Conservation (phyloP, 2,113 vertebrate genomes). For the Dipodomys merriami region DNA sequence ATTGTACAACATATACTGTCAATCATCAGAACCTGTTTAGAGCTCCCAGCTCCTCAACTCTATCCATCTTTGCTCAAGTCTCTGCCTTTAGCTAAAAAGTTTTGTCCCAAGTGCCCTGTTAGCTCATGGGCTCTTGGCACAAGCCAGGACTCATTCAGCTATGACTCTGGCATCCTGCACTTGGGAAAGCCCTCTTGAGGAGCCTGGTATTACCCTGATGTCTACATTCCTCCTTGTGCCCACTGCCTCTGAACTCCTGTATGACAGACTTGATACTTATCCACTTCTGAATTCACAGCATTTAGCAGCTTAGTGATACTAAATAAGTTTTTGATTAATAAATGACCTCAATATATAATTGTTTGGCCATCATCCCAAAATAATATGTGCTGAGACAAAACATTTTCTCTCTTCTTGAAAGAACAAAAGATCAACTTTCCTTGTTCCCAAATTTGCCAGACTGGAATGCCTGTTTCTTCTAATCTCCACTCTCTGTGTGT, state of each 20-base stretch:
- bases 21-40: not conserved
- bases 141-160: not conserved
- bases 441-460: not conserved
- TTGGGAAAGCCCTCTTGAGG: not conserved
- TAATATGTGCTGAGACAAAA: not conserved
- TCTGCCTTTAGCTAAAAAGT: not conserved
- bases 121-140: not conserved
- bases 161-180: too few relatives aligned
- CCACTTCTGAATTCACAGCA: not conserved
- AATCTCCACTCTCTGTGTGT: not conserved
- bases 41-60: not conserved
- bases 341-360: not conserved
- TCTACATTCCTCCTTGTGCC: not conserved
- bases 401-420: not conserved
- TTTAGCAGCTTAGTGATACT: not conserved
- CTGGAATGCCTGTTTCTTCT: not conserved
- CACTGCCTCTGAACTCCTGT: not conserved
- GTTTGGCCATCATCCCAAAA: not conserved
- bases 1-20: not conserved
- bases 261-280: not conserved
- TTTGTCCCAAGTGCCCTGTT: not conserved
- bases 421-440: not conserved
- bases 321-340: not conserved
- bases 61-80: not conserved
- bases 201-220: not conserved